Evolutionary conservation across 1,140 invertebrate genomes (phyloP).

Genomic region (Heliconius melpomene): DNA sequence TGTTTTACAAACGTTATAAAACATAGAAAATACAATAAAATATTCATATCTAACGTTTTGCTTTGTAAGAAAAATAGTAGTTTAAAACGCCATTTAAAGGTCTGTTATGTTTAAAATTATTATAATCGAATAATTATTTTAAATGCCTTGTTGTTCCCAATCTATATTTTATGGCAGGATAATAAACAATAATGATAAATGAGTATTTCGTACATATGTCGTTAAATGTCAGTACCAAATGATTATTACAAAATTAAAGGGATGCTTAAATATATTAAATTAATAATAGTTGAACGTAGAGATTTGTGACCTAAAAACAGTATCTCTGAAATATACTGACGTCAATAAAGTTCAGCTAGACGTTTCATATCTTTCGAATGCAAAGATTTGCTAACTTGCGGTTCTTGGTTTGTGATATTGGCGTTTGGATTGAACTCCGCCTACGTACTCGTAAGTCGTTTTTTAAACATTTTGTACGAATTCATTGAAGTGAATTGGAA

Average conservation of each 20-base stretch:
- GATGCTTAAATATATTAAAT: background rate
- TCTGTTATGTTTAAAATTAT: background rate
- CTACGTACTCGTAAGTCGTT: constrained; percentile 27
- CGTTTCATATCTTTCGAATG: constrained; percentile 59
- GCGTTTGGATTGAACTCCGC: constrained; percentile 35
- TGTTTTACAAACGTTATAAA: no score
- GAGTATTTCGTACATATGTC: no score
- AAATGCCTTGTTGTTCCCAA: no score
- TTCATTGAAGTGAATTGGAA: background rate
- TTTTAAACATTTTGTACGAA: constrained; percentile 31
- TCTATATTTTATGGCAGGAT: no score
- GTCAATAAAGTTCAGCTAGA: constrained; percentile 50
- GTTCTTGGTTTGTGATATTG: constrained; percentile 43
- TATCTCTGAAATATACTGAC: constrained; percentile 42
- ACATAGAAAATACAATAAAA: no score
- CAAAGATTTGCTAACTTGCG: constrained; percentile 54
- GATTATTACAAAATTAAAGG: no score
- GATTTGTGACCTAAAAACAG: constrained; percentile 39
- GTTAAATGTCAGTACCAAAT: no score
- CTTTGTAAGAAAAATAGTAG: no score
- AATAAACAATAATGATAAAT: no score
- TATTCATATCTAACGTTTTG: no score
- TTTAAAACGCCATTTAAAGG: no score
- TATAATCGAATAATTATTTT: no score
- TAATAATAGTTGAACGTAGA: background rate